These are phyloP conservation scores for Empis livida DNA, from an alignment of 2,888 invertebrate genomes.

Conservation along the genomic window DNA sequence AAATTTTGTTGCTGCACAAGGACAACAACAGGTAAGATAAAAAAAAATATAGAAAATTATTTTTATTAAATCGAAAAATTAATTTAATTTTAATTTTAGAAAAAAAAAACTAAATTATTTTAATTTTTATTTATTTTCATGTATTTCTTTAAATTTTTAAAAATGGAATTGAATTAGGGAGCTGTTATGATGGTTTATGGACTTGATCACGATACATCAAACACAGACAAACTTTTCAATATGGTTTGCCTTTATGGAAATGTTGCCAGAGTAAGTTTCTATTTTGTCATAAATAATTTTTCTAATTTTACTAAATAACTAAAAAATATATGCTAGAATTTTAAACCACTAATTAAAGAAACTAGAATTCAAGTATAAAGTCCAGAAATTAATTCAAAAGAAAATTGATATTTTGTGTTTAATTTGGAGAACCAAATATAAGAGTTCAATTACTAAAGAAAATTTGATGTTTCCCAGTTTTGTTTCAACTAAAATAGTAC, in stretches of 20 bases:
- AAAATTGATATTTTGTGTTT: too few species aligned
- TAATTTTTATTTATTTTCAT: conserved; percentile 20
- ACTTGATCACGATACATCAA: conserved; percentile 82
- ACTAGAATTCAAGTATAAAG: too few species aligned
- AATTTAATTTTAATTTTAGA: neutral
- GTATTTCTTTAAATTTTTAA: conserved; percentile 25
- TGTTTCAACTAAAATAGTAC: too few species aligned
- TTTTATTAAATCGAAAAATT: neutral
- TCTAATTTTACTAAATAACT: too few species aligned
- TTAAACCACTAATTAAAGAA: too few species aligned
- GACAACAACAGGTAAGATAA: conserved; percentile 28
- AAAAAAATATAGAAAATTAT: neutral
- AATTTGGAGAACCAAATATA: too few species aligned
- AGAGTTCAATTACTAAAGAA: too few species aligned
- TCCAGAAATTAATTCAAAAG: too few species aligned
- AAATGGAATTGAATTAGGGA: conserved; percentile 43
- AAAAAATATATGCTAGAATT: too few species aligned
- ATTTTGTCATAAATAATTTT: too few species aligned
- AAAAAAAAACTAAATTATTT: neutral
- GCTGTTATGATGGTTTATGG: conserved; percentile 98
- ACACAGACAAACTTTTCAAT: conserved; percentile 94
- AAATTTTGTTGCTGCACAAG: conserved; percentile 33
- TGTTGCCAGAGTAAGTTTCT: conserved; percentile 76
- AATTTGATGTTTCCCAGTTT: too few species aligned
- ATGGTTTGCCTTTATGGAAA: conserved; percentile 98